Conservation (phyloP, 2,113 vertebrate species). For the Phalacrocorax pelagicus region DNA sequence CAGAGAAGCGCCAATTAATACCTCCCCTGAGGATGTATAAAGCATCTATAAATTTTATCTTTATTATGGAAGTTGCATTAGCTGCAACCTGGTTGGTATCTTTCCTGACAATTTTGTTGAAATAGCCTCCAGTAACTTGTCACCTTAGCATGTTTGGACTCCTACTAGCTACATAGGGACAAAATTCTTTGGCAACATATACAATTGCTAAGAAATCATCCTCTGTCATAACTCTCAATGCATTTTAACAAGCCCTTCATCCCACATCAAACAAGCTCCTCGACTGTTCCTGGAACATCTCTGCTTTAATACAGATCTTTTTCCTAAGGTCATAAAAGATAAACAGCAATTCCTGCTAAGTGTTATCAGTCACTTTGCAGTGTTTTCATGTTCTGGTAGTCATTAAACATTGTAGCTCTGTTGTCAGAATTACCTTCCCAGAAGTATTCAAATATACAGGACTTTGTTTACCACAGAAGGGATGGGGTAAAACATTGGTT, state of each 20-base stretch:
- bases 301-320: not conserved
- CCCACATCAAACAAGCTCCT: not conserved
- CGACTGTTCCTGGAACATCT: not conserved
- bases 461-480: not conserved
- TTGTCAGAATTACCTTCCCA: not conserved
- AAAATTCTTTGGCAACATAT: not conserved
- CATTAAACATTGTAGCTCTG: not conserved
- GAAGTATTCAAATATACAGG: not conserved
- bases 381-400: not conserved
- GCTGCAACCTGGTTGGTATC: not conserved
- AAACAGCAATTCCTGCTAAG: not conserved
- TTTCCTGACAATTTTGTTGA: not conserved
- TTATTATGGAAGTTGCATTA: not conserved
- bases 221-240: not conserved
- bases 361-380: not conserved
- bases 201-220: not conserved
- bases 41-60: not conserved
- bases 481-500: not conserved
- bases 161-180: not conserved
- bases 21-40: not conserved
- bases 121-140: not conserved
- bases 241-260: constrained; percentile 24
- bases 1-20: not conserved
- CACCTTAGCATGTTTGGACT: not conserved
- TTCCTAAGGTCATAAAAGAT: not conserved